Evolutionary conservation across 2,113 vertebrate genomes (phyloP).

Genomic region (Cheilinus undulatus): DNA sequence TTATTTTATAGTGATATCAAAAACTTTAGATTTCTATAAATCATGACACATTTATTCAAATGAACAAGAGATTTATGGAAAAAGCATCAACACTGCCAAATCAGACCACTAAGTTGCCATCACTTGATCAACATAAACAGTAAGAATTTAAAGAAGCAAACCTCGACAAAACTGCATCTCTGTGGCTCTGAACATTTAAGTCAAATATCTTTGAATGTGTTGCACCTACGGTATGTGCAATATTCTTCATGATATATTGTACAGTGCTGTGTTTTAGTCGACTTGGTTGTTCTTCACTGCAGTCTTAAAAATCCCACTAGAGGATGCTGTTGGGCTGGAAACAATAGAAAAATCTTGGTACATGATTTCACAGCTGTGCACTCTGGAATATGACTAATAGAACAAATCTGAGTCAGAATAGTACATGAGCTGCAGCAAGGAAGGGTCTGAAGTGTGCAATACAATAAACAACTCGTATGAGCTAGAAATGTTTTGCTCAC

Average conservation of each 20-base stretch:
- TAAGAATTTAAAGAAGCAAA: background rate
- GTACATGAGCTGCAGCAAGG: constrained; percentile 44
- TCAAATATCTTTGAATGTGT: too few species aligned
- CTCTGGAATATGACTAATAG: constrained; percentile 58
- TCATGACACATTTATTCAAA: background rate
- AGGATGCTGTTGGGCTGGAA: constrained; percentile 46
- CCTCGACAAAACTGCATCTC: background rate
- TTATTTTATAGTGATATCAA: too few species aligned
- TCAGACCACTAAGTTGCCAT: background rate
- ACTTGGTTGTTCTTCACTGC: background rate
- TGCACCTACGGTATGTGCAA: too few species aligned
- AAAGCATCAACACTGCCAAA: background rate
- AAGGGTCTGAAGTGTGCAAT: constrained; percentile 33
- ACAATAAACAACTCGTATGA: constrained; percentile 22
- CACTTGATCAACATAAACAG: background rate
- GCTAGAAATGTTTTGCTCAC: constrained; percentile 29
- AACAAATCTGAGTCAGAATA: constrained; percentile 50
- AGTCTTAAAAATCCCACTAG: constrained; percentile 47
- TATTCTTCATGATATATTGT: too few species aligned
- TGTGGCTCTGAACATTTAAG: too few species aligned
- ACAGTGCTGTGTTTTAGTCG: too few species aligned
- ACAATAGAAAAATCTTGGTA: background rate
- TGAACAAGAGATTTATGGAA: background rate
- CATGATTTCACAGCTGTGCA: constrained; percentile 51
- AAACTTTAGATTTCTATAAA: background rate